Base-by-base conservation (phyloP, 1,140 invertebrate genomes). In the Bradynema listronoti region DNA sequence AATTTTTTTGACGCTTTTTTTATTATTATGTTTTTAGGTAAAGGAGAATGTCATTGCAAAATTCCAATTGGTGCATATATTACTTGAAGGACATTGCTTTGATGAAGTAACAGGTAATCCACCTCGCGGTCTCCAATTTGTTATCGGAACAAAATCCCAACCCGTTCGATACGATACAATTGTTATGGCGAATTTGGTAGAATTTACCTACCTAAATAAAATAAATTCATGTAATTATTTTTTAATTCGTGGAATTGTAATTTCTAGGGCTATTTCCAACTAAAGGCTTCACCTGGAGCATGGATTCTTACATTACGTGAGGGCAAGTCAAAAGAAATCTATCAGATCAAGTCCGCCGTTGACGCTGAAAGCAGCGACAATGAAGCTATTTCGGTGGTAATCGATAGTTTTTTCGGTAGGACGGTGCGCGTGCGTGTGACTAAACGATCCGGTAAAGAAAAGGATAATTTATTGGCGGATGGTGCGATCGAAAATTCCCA, bases 241-340 rank as follows among this genome's bases (percentile, higher is more conserved):
- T 69, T 49, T 25, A 64, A 24, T n/a, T 39, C 19, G 19, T 39
- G 36, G 19, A 11, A n/a, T n/a, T n/a, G n/a, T n/a, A n/a, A 14
- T 11, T 68, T 61, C 33, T 49, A 77, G 72, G 91, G 91, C 16
- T 94, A 95, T 79, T 93, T 94, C 58, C 68, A 77, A 59, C 53
- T 98, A 1, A 98, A 98, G 80, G 93, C 94, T 0, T 92, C 90
- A 79, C 93, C 94, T 11, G 95, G 95, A 1, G 87, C 89, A 32
- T 99, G 94, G 94, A 79, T 86, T 9, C 80, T 99, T 36, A 82
- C 85, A 14, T 81, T 86, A 2, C 83, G 95, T 43, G 88, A 93
- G 50, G 95, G 94, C 19, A 84, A 90, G 66, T 96, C 91, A 3
- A 83, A 86, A 19, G 91, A 98, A 54, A 90, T 99, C 56, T 99